Evolutionary conservation across 2,888 invertebrate species (phyloP).

Genomic region (Leucophenga montana): DNA sequence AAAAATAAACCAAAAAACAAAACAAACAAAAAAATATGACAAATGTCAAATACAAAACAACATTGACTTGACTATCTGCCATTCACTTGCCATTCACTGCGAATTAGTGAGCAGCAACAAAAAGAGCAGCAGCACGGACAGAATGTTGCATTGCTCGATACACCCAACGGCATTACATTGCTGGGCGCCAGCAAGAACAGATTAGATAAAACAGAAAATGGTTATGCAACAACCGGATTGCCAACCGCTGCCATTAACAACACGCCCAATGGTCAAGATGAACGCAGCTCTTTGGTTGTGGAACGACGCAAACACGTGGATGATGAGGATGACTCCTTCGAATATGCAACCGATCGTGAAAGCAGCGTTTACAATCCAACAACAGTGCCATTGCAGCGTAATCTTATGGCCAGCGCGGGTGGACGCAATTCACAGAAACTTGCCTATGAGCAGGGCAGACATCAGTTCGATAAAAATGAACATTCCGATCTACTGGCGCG

Average conservation of each 20-base stretch:
- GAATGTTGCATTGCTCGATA: slow-evolving; percentile 69
- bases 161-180: slow-evolving; percentile 69
- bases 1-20: slow-evolving; percentile 39
- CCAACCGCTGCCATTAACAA: slow-evolving; percentile 3
- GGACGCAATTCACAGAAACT: slow-evolving; percentile 59
- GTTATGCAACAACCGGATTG: slow-evolving; percentile 23
- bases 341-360: slow-evolving; percentile 70
- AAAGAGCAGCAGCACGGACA: slow-evolving; percentile 61
- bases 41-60: slow-evolving; percentile 13
- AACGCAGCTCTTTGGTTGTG: slow-evolving; percentile 54
- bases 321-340: slow-evolving; percentile 70
- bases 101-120: neutral
- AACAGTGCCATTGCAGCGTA: slow-evolving; percentile 64
- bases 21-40: slow-evolving; percentile 29
- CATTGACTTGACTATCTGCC: slow-evolving; percentile 2
- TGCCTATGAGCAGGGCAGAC: slow-evolving; percentile 26
- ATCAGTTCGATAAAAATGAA: slow-evolving; percentile 30
- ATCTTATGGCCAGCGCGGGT: slow-evolving; percentile 60
- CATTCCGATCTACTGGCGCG: slow-evolving; percentile 63
- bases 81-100: neutral
- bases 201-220: slow-evolving; percentile 18
- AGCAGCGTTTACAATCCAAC: slow-evolving; percentile 72
- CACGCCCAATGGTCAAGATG: slow-evolving; percentile 36
- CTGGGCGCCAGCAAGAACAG: slow-evolving; percentile 57
- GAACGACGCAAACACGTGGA: slow-evolving; percentile 49